Conservation (phyloP, 2,888 invertebrate species). For the Tetanocera ferruginea region DNA sequence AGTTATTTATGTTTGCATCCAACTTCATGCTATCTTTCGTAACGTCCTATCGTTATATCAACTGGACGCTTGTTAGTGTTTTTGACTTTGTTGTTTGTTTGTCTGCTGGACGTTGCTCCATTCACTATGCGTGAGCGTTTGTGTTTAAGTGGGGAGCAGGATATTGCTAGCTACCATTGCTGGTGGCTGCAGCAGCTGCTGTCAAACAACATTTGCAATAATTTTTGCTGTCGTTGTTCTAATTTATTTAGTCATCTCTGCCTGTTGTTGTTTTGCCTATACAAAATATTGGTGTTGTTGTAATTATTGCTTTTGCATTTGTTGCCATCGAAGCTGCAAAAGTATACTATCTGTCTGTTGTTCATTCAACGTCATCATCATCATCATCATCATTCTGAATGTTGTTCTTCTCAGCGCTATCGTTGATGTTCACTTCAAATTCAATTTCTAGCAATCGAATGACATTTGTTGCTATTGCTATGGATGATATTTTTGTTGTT, state of each 20-base stretch:
- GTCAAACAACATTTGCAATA: slow-evolving; percentile 18
- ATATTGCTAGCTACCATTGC: not conserved
- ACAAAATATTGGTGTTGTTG: not conserved
- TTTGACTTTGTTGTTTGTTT: not conserved
- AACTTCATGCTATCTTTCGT: not conserved
- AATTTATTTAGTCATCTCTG: slow-evolving; percentile 32
- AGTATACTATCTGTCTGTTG: not conserved
- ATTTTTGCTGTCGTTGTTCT: slow-evolving; percentile 3
- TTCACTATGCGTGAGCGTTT: not conserved
- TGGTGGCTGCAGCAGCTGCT: not conserved
- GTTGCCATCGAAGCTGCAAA: not conserved
- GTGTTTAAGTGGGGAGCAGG: not conserved
- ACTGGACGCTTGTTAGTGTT: not conserved
- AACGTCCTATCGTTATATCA: not conserved
- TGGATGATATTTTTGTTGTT: not conserved
- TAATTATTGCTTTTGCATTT: slow-evolving; percentile 4
- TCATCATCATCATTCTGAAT: not conserved
- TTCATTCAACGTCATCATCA: not conserved
- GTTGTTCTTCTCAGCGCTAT: not conserved
- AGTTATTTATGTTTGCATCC: slow-evolving; percentile 18
- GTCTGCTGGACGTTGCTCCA: not conserved
- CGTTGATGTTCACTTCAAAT: slow-evolving; percentile 32
- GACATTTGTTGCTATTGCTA: slow-evolving; percentile 3
- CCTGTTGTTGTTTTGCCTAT: not conserved
- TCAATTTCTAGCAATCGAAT: slow-evolving; percentile 28